phyloP scores from a whole-genome alignment of 2,888 invertebrate genomes.

The Torymus tubicola region DNA sequence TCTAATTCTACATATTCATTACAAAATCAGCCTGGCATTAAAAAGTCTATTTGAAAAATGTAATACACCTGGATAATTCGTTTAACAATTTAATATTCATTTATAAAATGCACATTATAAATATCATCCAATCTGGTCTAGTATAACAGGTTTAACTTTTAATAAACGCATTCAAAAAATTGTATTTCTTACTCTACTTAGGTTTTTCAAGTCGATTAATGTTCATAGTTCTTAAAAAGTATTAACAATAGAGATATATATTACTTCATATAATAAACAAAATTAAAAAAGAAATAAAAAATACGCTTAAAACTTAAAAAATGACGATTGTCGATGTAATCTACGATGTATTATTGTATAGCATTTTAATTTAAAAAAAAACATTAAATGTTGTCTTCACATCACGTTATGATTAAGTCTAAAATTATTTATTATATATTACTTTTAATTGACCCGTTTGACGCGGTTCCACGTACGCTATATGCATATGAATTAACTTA shows the following conservation, averaged over 20 bases:
- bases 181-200: not conserved
- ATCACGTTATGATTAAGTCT: conserved; percentile 16
- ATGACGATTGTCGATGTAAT: conserved; percentile 38
- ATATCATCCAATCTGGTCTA: no score
- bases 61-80: not conserved
- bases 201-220: not conserved
- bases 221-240: conserved; percentile 20
- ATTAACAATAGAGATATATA: conserved; percentile 16
- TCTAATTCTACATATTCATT: conserved; percentile 27
- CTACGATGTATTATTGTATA: conserved; percentile 18
- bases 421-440: not conserved
- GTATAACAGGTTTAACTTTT: no score
- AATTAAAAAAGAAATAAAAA: conserved; percentile 38
- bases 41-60: conserved; percentile 29
- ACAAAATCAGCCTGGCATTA: conserved; percentile 28
- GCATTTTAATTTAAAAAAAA: not conserved
- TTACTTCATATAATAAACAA: conserved; percentile 9
- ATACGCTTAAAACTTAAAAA: conserved; percentile 15
- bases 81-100: conserved; percentile 3
- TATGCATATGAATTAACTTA: not conserved
- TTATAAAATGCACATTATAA: no score
- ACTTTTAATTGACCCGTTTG: conserved; percentile 39
- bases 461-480: conserved; percentile 15
- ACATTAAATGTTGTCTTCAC: not conserved
- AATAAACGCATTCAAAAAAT: not conserved